These are phyloP conservation scores for Heliconius charithonia DNA, from an alignment of 2,888 invertebrate genomes.

Conservation along the genomic window DNA sequence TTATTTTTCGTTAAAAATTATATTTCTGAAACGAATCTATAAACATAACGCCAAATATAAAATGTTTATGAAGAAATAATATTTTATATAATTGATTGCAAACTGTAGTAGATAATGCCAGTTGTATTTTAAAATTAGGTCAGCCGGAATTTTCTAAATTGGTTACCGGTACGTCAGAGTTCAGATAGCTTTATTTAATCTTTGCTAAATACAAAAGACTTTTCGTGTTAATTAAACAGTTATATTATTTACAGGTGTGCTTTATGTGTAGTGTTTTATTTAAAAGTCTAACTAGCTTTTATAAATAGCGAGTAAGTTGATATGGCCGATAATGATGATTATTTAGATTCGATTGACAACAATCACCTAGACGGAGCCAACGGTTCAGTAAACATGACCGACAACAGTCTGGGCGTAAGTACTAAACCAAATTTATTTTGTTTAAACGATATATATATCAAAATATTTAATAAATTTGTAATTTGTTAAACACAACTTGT, in stretches of 20 bases:
- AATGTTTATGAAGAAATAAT: conserved; percentile 57
- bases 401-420: conserved; percentile 79
- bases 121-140: conserved; percentile 72
- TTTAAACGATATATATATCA: not conserved
- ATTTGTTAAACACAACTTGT: not conserved
- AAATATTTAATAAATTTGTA: not conserved
- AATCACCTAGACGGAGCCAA: conserved; percentile 85
- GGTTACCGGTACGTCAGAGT: conserved; percentile 80
- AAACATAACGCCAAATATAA: conserved; percentile 64
- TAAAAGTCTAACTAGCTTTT: conserved; percentile 47
- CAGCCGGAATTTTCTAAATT: conserved; percentile 66
- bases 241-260: conserved; percentile 57
- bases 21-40: conserved; percentile 66
- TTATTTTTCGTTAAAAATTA: conserved; percentile 58
- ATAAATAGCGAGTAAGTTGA: conserved; percentile 57
- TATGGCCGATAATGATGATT: conserved; percentile 82
- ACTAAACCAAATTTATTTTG: conserved; percentile 26
- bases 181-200: conserved; percentile 59
- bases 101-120: conserved; percentile 53
- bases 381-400: conserved; percentile 83
- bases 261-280: conserved; percentile 55
- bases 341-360: conserved; percentile 80
- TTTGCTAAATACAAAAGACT: conserved; percentile 49
- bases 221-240: conserved; percentile 35
- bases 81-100: conserved; percentile 53